These are phyloP conservation scores for Nemopilema nomurai DNA, from an alignment of 30 jellyfish, hydroid and myxozoan genomes.

Conservation along the genomic window DNA sequence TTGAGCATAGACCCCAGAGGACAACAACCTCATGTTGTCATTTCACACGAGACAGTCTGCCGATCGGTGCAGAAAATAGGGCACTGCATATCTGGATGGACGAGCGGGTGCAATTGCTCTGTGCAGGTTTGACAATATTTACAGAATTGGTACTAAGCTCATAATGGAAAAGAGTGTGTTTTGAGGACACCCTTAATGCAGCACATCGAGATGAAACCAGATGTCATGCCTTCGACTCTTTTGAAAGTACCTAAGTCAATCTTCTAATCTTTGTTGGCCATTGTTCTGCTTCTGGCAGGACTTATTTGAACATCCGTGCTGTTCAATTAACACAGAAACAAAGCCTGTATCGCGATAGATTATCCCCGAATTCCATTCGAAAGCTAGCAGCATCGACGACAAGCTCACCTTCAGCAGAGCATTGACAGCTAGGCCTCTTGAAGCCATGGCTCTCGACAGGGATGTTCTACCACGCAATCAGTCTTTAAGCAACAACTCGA, in stretches of 20 bases:
- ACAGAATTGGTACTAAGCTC: background rate
- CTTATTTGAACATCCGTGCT: conserved; percentile 67
- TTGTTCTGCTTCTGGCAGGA: conserved; percentile 54
- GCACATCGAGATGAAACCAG: conserved; percentile 45
- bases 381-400: conserved; percentile 17
- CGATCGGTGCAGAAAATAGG: background rate
- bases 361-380: conserved; percentile 59
- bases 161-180: conserved; percentile 19
- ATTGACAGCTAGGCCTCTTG: background rate
- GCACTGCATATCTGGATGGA: background rate
- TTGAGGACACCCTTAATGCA: conserved; percentile 15
- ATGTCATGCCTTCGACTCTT: conserved; percentile 50
- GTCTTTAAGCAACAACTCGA: conserved; percentile 49
- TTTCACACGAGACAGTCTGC: background rate
- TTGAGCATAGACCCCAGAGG: background rate
- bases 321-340: conserved; percentile 70
- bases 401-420: background rate
- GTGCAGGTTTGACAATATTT: conserved; percentile 17
- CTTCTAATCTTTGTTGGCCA: conserved; percentile 55
- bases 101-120: background rate
- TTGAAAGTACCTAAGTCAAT: conserved; percentile 50
- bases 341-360: conserved; percentile 65
- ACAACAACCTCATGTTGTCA: background rate
- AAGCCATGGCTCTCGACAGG: conserved; percentile 60
- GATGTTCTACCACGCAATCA: conserved; percentile 59